These are phyloP conservation scores for Orussus abietinus DNA, from an alignment of 1,140 invertebrate species.

Conservation along the genomic window DNA sequence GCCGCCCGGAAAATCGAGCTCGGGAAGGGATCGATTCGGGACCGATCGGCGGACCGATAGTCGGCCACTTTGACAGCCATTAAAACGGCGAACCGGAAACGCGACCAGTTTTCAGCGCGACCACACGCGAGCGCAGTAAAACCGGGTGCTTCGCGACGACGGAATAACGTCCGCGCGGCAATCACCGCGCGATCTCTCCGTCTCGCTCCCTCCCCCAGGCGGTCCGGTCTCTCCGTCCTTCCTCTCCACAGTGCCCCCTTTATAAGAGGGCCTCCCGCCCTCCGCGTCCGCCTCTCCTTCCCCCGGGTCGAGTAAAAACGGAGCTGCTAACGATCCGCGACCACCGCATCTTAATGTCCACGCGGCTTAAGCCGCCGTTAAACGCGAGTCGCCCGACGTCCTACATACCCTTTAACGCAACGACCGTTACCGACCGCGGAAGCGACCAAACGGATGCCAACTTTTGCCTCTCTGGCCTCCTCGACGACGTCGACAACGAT, in stretches of 20 bases:
- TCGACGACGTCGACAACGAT: too few species aligned
- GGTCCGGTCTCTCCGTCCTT: too few species aligned
- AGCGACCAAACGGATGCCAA: too few species aligned
- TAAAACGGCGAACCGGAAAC: constrained; percentile 24
- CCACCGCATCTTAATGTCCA: constrained; percentile 16
- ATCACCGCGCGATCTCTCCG: constrained; percentile 10
- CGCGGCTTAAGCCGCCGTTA: constrained; percentile 5
- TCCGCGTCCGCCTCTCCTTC: too few species aligned
- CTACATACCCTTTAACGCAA: constrained; percentile 8
- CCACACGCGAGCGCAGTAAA: constrained; percentile 27
- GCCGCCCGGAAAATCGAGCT: too few species aligned
- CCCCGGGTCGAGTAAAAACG: constrained; percentile 21
- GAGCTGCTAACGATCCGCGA: constrained; percentile 27
- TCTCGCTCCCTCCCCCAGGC: too few species aligned
- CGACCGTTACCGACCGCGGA: too few species aligned
- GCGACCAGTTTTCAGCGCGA: constrained; percentile 22
- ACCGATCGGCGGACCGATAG: too few species aligned
- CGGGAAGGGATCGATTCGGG: too few species aligned
- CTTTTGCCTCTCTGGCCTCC: too few species aligned
- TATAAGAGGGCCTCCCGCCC: too few species aligned
- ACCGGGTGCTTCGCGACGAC: constrained; percentile 13
- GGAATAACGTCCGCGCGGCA: constrained; percentile 6
- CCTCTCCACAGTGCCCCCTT: too few species aligned
- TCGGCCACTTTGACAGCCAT: constrained; percentile 14
- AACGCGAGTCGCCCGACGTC: not conserved